These are phyloP conservation scores for Aproaerema taeniolella DNA, from an alignment of 2,888 invertebrate genomes.

Conservation along the genomic window DNA sequence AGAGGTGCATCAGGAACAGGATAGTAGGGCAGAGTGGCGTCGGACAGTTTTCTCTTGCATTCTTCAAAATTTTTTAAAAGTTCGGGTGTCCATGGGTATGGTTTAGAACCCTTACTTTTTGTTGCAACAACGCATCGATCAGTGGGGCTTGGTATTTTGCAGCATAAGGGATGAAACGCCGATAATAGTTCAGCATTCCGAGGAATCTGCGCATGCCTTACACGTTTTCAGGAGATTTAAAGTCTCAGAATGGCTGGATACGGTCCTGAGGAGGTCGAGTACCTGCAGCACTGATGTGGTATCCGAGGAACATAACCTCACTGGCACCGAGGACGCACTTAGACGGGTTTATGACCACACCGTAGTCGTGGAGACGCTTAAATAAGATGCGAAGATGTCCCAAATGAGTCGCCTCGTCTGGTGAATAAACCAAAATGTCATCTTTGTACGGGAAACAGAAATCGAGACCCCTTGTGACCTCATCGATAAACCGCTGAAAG, in stretches of 20 bases:
- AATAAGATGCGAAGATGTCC: slow-evolving; percentile 23
- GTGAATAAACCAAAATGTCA: slow-evolving; percentile 27
- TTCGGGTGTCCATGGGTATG: too few species aligned
- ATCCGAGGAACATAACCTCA: slow-evolving; percentile 27
- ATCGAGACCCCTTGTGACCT: slow-evolving; percentile 28
- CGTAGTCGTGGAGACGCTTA: slow-evolving; percentile 13
- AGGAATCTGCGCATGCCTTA: not conserved
- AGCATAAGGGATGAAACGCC: not conserved
- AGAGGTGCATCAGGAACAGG: too few species aligned
- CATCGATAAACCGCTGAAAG: slow-evolving; percentile 41
- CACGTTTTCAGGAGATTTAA: not conserved
- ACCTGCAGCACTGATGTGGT: slow-evolving; percentile 19
- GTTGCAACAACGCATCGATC: too few species aligned
- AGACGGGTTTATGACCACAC: slow-evolving; percentile 14
- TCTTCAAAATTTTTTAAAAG: too few species aligned
- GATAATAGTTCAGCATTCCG: not conserved
- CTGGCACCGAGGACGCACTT: slow-evolving; percentile 15
- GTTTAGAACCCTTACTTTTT: too few species aligned
- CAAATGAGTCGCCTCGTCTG: slow-evolving; percentile 12
- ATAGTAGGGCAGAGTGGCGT: too few species aligned
- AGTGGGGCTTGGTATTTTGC: not conserved
- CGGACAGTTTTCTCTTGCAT: too few species aligned
- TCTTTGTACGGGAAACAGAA: slow-evolving; percentile 37
- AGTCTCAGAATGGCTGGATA: not conserved
- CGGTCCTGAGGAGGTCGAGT: slow-evolving; percentile 15